Evolutionary conservation across 92 coral and sea anemone species (phyloP).

Genomic region (Muricea muricata): DNA sequence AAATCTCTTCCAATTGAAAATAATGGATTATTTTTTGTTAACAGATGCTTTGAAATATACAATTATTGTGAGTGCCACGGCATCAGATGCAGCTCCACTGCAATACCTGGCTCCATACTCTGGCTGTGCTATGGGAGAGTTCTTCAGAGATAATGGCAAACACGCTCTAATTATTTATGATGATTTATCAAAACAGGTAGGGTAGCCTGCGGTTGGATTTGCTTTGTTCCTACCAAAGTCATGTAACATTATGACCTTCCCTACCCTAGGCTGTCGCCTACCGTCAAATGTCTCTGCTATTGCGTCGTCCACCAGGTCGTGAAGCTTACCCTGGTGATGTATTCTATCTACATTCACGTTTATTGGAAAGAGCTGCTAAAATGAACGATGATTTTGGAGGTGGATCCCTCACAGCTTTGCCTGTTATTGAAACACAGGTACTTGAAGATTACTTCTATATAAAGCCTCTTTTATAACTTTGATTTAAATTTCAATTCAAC

Average conservation of each 20-base stretch:
- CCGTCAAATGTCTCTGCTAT: conserved; percentile 99
- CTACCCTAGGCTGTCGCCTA: conserved; percentile 94
- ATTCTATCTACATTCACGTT: conserved; percentile 99
- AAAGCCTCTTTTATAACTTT: background rate
- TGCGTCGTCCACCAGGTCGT: conserved; percentile 99
- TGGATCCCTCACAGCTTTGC: conserved; percentile 96
- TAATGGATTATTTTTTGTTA: background rate
- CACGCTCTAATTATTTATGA: conserved; percentile 99
- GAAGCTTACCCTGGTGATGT: conserved; percentile 99
- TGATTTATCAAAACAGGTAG: conserved; percentile 98
- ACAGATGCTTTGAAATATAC: conserved; percentile 99
- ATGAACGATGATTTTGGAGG: conserved; percentile 97
- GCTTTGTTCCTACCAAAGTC: too few species aligned
- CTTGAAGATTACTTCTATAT: background rate
- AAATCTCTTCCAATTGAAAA: too few species aligned
- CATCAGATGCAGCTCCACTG: conserved; percentile 99
- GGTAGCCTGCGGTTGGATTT: background rate
- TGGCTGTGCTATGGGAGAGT: conserved; percentile 99
- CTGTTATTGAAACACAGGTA: conserved; percentile 97
- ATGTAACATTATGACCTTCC: too few species aligned
- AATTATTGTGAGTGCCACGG: conserved; percentile 97
- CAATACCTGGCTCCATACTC: conserved; percentile 99
- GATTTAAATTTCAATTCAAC: too few species aligned
- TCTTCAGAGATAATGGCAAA: conserved; percentile 99
- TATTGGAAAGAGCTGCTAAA: conserved; percentile 98